Evolutionary conservation across 1,140 invertebrate genomes (phyloP).

Genomic region (Drosophila pseudoobscura): DNA sequence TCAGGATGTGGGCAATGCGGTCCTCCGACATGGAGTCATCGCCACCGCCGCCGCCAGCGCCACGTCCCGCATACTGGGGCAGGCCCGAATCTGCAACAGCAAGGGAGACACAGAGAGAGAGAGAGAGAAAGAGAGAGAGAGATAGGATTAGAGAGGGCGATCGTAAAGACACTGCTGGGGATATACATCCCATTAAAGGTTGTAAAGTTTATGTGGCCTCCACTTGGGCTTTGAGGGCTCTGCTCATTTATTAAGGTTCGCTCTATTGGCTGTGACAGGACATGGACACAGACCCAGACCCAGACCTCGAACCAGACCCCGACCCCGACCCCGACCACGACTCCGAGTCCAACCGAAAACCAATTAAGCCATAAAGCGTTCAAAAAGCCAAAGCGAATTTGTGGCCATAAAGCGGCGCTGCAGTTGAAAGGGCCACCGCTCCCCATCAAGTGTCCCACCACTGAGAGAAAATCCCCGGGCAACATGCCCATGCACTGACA

Average conservation of each 20-base stretch:
- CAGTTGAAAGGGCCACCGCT: slow-evolving; percentile 41
- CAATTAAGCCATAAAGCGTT: slow-evolving; percentile 82
- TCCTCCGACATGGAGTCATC: slow-evolving; percentile 95
- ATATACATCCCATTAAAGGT: slow-evolving; percentile 59
- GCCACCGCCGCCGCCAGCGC: slow-evolving; percentile 84
- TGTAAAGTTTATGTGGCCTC: slow-evolving; percentile 59
- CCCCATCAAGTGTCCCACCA: slow-evolving; percentile 11
- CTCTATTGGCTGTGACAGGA: slow-evolving; percentile 36
- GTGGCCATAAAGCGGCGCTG: slow-evolving; percentile 67
- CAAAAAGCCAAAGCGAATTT: slow-evolving; percentile 80
- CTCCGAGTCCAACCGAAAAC: slow-evolving; percentile 12
- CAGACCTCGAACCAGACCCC: not conserved
- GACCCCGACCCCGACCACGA: not conserved
- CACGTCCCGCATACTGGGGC: slow-evolving; percentile 86
- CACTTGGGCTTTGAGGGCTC: not conserved
- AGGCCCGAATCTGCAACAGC: slow-evolving; percentile 85
- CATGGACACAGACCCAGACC: not conserved
- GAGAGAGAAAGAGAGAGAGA: not conserved
- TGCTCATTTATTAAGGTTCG: slow-evolving; percentile 37
- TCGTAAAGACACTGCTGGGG: slow-evolving; percentile 53
- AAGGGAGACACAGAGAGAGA: not conserved
- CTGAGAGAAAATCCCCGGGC: slow-evolving; percentile 16
- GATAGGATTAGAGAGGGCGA: slow-evolving; percentile 24
- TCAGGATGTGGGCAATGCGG: slow-evolving; percentile 96
- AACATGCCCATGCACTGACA: slow-evolving; percentile 7